Evolutionary conservation across 2,113 vertebrate species (phyloP).

Genomic region (Baryphthengus martii): DNA sequence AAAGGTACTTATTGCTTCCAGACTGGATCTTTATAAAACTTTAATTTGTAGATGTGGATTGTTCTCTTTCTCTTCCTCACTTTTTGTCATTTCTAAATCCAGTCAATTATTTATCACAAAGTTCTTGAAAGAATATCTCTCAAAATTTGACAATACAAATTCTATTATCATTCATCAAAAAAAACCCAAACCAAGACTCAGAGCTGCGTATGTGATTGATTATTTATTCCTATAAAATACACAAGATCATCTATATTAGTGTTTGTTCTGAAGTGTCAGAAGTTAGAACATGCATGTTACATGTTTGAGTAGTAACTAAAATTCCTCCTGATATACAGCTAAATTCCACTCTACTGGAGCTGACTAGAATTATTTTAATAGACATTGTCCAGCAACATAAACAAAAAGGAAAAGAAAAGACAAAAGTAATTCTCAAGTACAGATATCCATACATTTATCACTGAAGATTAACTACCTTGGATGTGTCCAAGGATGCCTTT

Average conservation of each 20-base stretch:
- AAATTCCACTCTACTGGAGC: background rate
- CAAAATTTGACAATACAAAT: background rate
- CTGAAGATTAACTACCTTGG: background rate
- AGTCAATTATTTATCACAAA: background rate
- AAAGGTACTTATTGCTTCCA: fast-evolving
- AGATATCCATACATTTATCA: background rate
- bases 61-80: background rate
- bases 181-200: background rate
- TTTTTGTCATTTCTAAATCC: background rate
- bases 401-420: background rate
- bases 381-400: background rate
- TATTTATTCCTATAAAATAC: background rate
- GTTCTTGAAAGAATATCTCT: background rate
- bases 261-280: background rate
- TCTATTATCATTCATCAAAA: background rate
- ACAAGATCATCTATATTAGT: background rate
- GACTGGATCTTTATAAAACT: background rate
- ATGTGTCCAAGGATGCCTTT: background rate
- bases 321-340: background rate
- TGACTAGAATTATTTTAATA: background rate
- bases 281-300: background rate
- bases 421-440: background rate
- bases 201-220: background rate
- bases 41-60: background rate
- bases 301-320: background rate